Evolutionary conservation across 2,888 invertebrate species (phyloP), one percentile per base, ranked within the genome.

Genomic region (Conistra vaccinii): DNA sequence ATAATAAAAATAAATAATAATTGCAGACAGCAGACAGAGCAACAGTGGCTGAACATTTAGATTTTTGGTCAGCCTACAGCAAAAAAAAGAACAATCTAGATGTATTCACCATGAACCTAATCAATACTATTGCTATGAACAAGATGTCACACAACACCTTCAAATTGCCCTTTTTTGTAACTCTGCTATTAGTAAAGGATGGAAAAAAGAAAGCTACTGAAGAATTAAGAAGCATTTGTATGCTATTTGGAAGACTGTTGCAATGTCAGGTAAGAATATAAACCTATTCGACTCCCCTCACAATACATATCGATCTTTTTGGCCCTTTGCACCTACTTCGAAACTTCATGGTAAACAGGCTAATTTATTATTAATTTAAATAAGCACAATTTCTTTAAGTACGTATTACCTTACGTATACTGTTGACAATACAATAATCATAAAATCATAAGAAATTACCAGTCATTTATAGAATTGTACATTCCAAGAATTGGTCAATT

Each of bases 141-240:
- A 81, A 81, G 20, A 12, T 14, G 0, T 42, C 60, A 2, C 62
- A 71, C 45, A 32, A 60, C 7, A 55, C 42, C 7, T 73, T 73
- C 63, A 51, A 61, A 9, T 35, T 71, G 45, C 83, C 83, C 1
- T 42, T 85, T 29, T 68, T 73, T 51, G 7, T 42, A 23, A n/a
- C 69, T 29, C 35, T 83, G 4, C 42, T 68, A n/a, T 48, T 83
- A 39, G 42, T 81, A 26, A 85, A 70, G 29, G 61, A 83, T 55
- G 69, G 77, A 12, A 51, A 81, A 35, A n/a, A 65, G 29, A 67
- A 61, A 48, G 57, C 53, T 23, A 76, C 58, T n/a, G 20, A 70
- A 23, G 82, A 85, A 60, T 39, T 81, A 72, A n/a, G 2, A 17
- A 14, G 60, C 53, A 53, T 77, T 58, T 77, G 77, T 60, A 45